These are phyloP conservation scores for Poecile atricapillus DNA, from an alignment of 2,113 vertebrate genomes.

Conservation along the genomic window DNA sequence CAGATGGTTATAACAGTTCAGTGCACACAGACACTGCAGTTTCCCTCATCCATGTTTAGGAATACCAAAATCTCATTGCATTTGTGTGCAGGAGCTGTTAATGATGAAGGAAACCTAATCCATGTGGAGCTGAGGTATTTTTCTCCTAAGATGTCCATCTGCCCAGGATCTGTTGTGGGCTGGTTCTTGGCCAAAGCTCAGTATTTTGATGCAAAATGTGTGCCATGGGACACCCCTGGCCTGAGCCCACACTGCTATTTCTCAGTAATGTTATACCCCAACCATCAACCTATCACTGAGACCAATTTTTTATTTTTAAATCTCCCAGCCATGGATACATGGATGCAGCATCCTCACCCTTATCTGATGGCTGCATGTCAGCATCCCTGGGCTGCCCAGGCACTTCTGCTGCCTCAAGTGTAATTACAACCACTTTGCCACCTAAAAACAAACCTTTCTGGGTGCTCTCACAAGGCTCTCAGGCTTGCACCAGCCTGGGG, in stretches of 20 bases:
- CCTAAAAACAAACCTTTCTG: background rate
- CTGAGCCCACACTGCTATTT: background rate
- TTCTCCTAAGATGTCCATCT: background rate
- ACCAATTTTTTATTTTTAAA: background rate
- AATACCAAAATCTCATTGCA: background rate
- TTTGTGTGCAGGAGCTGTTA: background rate
- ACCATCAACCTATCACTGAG: background rate
- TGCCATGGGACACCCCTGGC: background rate
- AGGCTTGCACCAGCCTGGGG: background rate
- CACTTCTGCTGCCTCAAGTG: background rate
- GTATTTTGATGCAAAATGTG: background rate
- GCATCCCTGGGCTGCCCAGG: background rate
- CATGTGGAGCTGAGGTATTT: background rate
- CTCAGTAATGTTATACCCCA: background rate
- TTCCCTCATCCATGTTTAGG: background rate
- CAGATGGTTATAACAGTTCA: background rate
- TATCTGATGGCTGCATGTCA: background rate
- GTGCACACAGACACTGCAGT: background rate
- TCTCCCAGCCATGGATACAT: background rate
- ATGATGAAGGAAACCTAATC: background rate
- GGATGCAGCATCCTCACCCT: background rate
- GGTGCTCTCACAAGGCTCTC: rapidly evolving
- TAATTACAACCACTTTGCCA: background rate
- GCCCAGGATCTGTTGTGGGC: background rate
- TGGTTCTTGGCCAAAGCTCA: background rate